Conservation (phyloP, 2,888 invertebrate species). For the Xanthia togata region DNA sequence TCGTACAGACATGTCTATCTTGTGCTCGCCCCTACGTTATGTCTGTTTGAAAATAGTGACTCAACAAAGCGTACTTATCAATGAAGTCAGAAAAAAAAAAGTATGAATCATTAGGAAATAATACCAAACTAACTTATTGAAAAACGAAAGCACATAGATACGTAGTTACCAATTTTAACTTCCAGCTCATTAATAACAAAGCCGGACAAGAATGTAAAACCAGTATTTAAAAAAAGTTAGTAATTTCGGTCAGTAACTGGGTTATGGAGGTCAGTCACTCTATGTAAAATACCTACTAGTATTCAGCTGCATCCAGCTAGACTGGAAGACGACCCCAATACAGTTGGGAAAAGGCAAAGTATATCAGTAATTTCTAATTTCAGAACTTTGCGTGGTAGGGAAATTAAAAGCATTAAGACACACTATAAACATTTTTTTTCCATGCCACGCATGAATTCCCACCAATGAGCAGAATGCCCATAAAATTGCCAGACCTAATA, state of each 20-base stretch:
- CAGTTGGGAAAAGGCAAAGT: no score
- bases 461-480: conserved; percentile 39
- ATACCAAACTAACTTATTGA: not conserved
- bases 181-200: conserved; percentile 7
- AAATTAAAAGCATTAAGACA: not conserved
- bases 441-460: conserved; percentile 27
- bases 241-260: not conserved
- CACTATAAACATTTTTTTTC: conserved; percentile 33
- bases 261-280: no score
- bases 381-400: no score
- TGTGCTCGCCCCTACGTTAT: not conserved
- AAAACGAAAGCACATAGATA: no score
- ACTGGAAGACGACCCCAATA: not conserved
- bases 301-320: not conserved
- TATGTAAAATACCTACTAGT: not conserved
- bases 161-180: not conserved
- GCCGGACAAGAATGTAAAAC: not conserved
- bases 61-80: conserved; percentile 40
- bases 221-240: not conserved
- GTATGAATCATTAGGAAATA: conserved; percentile 33
- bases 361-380: not conserved
- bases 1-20: conserved; percentile 13
- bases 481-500: conserved; percentile 54
- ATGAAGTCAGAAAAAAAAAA: conserved; percentile 15
- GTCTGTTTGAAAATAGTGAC: conserved; percentile 38